These are phyloP conservation scores for Nephotettix cincticeps DNA, from an alignment of 1,140 invertebrate genomes.

Conservation along the genomic window DNA sequence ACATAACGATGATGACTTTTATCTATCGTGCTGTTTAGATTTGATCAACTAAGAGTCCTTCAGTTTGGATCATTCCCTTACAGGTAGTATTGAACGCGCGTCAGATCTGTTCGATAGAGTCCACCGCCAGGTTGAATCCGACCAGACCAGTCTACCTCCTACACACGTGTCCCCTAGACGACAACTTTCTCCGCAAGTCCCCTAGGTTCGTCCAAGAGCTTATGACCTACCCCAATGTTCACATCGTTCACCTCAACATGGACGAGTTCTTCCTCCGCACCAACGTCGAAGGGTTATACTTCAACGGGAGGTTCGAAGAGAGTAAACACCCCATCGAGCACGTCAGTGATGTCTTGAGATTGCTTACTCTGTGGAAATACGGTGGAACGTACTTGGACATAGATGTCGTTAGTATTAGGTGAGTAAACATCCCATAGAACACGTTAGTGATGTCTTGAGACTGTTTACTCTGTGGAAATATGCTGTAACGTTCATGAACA, in stretches of 20 bases:
- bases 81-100: constrained; percentile 32
- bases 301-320: constrained; percentile 51
- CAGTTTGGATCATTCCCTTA: constrained; percentile 1
- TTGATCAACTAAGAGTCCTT: no score
- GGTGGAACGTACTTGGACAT: constrained; percentile 76
- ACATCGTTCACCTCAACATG: constrained; percentile 55
- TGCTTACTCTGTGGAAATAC: constrained; percentile 69
- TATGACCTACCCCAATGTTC: constrained; percentile 57
- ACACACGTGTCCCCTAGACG: constrained; percentile 19
- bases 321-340: constrained; percentile 58
- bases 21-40: no score
- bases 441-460: constrained; percentile 66
- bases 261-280: constrained; percentile 57
- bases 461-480: constrained; percentile 71
- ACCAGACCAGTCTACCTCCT: constrained; percentile 3
- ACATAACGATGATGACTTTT: no score
- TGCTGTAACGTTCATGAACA: constrained; percentile 73
- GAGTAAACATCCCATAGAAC: constrained; percentile 47
- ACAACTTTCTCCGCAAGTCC: constrained; percentile 13
- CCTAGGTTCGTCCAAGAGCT: constrained; percentile 45
- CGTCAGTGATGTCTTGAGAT: constrained; percentile 66
- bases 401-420: constrained; percentile 67
- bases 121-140: constrained; percentile 37
- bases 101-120: constrained; percentile 46
- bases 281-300: constrained; percentile 59